phyloP scores from a whole-genome alignment of 37 sponge, comb jelly and placozoan species.

The Aphrocallistes beatrix region DNA sequence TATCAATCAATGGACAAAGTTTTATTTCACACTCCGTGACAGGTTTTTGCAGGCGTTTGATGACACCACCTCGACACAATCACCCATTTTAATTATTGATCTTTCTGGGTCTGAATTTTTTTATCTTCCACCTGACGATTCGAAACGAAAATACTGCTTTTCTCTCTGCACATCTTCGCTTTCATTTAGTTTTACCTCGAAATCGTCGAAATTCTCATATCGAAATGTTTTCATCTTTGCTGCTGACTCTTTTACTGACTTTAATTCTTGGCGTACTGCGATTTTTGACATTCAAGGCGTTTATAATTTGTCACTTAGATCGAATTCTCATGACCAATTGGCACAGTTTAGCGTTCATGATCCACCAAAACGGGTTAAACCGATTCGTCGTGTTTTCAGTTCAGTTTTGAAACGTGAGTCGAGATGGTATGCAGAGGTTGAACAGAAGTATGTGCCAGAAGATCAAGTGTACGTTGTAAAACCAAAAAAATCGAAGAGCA shows the following conservation, averaged over 20 bases:
- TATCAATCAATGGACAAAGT: not conserved
- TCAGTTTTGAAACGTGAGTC: not conserved
- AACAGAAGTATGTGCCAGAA: not conserved
- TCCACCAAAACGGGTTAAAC: not conserved
- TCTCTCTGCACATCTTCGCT: not conserved
- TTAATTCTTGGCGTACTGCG: not conserved
- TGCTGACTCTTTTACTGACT: not conserved
- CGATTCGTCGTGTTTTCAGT: constrained; percentile 6
- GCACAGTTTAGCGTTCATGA: not conserved
- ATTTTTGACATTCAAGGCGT: not conserved
- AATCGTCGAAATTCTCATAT: not conserved
- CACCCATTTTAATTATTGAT: not conserved
- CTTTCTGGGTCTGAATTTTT: not conserved
- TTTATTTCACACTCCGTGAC: not conserved
- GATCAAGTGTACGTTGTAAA: not conserved
- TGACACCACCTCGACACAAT: not conserved
- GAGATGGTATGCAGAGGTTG: not conserved
- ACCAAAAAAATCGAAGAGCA: not conserved
- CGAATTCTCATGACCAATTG: not conserved
- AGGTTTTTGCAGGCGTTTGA: constrained; percentile 1
- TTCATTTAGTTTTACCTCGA: not conserved
- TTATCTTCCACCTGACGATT: not conserved
- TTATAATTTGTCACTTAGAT: not conserved
- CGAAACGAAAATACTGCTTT: not conserved
- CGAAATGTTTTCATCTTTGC: not conserved